These are phyloP conservation scores for Dunckerocampus dactyliophorus DNA, from an alignment of 2,113 vertebrate species.

Conservation along the genomic window DNA sequence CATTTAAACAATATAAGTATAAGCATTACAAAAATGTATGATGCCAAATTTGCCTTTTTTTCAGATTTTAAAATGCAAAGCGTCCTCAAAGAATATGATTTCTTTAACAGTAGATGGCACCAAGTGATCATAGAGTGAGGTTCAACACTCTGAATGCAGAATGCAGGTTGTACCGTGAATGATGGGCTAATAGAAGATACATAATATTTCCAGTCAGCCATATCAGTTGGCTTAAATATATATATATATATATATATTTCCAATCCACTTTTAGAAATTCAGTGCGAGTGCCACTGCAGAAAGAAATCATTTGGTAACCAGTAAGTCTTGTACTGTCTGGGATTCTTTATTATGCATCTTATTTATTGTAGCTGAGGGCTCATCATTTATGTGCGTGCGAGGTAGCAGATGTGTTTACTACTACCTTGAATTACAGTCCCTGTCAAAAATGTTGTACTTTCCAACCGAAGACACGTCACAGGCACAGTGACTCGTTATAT, in stretches of 20 bases:
- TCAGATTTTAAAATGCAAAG: conserved; percentile 16
- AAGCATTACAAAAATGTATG: too few relatives aligned
- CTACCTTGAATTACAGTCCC: conserved; percentile 12
- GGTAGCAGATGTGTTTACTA: conserved; percentile 20
- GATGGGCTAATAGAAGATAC: conserved; percentile 11
- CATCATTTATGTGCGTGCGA: conserved; percentile 4
- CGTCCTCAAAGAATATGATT: conserved; percentile 33
- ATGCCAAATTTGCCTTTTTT: neutral
- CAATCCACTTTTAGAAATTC: conserved; percentile 9
- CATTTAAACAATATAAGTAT: too few relatives aligned
- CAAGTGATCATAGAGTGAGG: conserved; percentile 59
- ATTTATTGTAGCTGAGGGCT: conserved; percentile 32
- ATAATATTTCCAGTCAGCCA: neutral
- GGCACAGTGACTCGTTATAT: conserved; percentile 21
- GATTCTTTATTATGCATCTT: conserved; percentile 18
- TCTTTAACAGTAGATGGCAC: conserved; percentile 78
- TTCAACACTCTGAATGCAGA: conserved; percentile 25
- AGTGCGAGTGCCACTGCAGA: neutral
- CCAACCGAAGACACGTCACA: conserved; percentile 48
- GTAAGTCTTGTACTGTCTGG: neutral
- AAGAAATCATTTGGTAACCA: neutral
- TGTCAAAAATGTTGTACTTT: conserved; percentile 12
- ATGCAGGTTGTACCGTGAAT: conserved; percentile 2
- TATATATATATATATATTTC: too few relatives aligned
- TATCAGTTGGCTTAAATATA: neutral